phyloP scores from a whole-genome alignment of 2,888 invertebrate genomes.

The Agrotis segetum region DNA sequence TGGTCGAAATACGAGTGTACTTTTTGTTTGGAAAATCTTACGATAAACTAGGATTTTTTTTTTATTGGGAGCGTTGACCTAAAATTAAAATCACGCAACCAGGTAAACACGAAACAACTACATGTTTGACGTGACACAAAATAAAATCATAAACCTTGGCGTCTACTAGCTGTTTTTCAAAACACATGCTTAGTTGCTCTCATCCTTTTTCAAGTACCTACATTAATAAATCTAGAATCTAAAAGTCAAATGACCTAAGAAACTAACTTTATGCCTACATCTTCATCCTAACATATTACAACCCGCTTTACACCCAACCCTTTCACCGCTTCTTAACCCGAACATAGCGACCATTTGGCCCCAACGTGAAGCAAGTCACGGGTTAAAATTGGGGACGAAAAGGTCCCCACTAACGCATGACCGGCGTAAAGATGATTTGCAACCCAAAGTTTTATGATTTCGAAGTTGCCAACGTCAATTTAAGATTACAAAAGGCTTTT shows the following conservation, averaged over 20 bases:
- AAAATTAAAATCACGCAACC: too few species aligned
- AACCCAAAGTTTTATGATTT: slow-evolving; percentile 64
- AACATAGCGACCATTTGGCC: slow-evolving; percentile 41
- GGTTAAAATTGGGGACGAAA: slow-evolving; percentile 64
- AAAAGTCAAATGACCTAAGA: neutral
- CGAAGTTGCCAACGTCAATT: slow-evolving; percentile 60
- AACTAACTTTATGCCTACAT: neutral
- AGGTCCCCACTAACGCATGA: slow-evolving; percentile 61
- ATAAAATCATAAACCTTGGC: too few species aligned
- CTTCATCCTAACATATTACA: neutral
- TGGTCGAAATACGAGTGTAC: too few species aligned
- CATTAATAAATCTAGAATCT: neutral
- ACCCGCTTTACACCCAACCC: slow-evolving; percentile 27
- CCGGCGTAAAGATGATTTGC: slow-evolving; percentile 60
- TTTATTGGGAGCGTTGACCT: too few species aligned
- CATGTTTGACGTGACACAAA: too few species aligned
- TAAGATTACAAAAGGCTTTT: slow-evolving; percentile 58
- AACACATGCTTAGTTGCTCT: neutral
- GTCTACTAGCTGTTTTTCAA: too few species aligned
- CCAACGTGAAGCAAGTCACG: slow-evolving; percentile 60
- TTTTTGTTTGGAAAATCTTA: too few species aligned
- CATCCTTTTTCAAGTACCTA: neutral
- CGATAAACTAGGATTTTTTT: too few species aligned
- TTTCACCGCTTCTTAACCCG: slow-evolving; percentile 41
- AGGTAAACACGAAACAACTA: too few species aligned